phyloP scores from a whole-genome alignment of 2,113 vertebrate genomes.

The Mobula hypostoma region DNA sequence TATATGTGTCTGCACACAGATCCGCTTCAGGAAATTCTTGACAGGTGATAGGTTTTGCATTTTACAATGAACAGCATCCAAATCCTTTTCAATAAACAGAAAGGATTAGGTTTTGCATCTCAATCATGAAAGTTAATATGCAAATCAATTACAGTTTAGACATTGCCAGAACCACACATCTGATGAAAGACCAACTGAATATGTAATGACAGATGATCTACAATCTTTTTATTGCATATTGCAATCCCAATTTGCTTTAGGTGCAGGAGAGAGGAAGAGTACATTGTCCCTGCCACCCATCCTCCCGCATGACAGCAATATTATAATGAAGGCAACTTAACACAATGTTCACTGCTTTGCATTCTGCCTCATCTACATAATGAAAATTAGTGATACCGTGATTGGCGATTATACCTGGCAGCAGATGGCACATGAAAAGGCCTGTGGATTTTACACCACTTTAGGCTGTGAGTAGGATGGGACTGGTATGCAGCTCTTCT shows the following conservation, averaged over 20 bases:
- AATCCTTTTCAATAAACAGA: conserved; percentile 8
- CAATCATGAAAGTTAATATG: conserved; percentile 51
- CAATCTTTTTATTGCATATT: conserved; percentile 47
- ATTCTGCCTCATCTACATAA: conserved; percentile 35
- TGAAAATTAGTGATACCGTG: conserved; percentile 34
- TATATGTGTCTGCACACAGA: background rate
- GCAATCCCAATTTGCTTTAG: conserved; percentile 33
- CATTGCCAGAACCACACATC: conserved; percentile 40
- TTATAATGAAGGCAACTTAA: conserved; percentile 32
- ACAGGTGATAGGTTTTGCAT: background rate
- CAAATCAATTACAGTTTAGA: conserved; percentile 56
- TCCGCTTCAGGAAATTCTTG: background rate
- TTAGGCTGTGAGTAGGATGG: conserved; percentile 30
- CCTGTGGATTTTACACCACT: conserved; percentile 35
- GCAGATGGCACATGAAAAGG: conserved; percentile 35
- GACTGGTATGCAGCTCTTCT: background rate
- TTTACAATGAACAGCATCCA: conserved; percentile 11
- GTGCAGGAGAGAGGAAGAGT: conserved; percentile 6
- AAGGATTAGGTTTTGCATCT: conserved; percentile 39
- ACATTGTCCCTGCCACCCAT: background rate
- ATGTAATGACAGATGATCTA: conserved; percentile 65
- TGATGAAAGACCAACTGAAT: conserved; percentile 64
- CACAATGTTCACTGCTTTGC: conserved; percentile 9
- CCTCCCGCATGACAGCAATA: background rate
- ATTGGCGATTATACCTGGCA: conserved; percentile 36